phyloP scores from a whole-genome alignment of 2,797 vertebrate genomes.

The Phalanger gymnotis region DNA sequence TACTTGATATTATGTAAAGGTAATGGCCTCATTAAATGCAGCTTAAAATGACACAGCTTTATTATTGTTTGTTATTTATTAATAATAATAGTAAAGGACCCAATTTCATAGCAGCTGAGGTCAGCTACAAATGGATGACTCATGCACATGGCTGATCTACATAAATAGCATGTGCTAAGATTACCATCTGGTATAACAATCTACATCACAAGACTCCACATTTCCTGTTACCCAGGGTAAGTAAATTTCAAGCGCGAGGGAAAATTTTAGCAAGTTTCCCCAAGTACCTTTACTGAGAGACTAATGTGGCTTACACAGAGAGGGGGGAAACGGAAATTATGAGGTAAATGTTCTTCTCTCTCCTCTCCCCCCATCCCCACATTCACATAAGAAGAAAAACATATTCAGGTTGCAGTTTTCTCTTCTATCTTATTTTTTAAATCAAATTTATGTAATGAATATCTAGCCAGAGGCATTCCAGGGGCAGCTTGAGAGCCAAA shows the following conservation, averaged over 20 bases:
- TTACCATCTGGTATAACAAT: constrained; percentile 91
- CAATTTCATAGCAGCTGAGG: constrained; percentile 83
- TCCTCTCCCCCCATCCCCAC: constrained; percentile 64
- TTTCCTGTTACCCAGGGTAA: constrained; percentile 90
- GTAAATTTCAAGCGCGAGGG: constrained; percentile 89
- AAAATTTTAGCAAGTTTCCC: constrained; percentile 91
- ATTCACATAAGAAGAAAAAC: constrained; percentile 79
- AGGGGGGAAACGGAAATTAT: constrained; percentile 82
- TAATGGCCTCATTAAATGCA: constrained; percentile 27
- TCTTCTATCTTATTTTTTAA: constrained; percentile 73
- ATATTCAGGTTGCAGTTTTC: constrained; percentile 72
- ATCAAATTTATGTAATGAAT: constrained; percentile 77
- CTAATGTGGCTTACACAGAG: constrained; percentile 82
- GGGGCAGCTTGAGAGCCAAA: constrained; percentile 42
- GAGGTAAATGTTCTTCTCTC: constrained; percentile 81
- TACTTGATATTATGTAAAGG: constrained; percentile 30
- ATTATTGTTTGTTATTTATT: constrained; percentile 71
- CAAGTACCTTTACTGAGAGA: constrained; percentile 87
- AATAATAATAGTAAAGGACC: constrained; percentile 71
- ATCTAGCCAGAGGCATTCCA: constrained; percentile 72
- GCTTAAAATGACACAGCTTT: neutral
- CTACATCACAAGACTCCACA: constrained; percentile 89
- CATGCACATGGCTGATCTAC: constrained; percentile 85
- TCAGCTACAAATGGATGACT: constrained; percentile 85
- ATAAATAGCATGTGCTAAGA: constrained; percentile 87